phyloP scores from a whole-genome alignment of 2,113 vertebrate species.

The Prionailurus viverrinus region DNA sequence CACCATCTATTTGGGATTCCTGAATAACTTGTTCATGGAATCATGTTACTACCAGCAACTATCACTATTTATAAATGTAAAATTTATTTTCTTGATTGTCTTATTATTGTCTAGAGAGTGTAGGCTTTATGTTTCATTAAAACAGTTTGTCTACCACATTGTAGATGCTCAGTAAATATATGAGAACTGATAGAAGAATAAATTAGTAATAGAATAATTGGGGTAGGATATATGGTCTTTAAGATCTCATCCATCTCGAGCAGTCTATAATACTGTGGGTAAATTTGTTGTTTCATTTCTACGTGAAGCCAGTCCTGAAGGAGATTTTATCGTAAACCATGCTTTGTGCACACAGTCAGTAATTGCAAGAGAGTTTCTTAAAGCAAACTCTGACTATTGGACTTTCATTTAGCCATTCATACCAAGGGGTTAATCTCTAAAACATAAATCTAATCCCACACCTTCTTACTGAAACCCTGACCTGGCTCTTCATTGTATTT shows the following conservation, averaged over 20 bases:
- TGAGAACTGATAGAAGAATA: slow-evolving; percentile 47
- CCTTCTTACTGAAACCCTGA: background rate
- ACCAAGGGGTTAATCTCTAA: background rate
- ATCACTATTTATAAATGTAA: background rate
- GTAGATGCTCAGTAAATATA: slow-evolving; percentile 3
- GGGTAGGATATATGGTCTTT: background rate
- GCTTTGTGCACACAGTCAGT: background rate
- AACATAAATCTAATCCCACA: background rate
- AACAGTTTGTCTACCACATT: background rate
- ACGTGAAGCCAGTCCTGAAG: background rate
- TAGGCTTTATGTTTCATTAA: background rate
- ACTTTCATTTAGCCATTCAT: background rate
- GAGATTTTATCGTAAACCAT: background rate
- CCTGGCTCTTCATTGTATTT: background rate
- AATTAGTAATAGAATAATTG: slow-evolving; percentile 32
- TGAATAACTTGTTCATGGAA: background rate
- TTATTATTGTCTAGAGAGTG: background rate
- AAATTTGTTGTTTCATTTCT: background rate
- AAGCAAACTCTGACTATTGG: background rate
- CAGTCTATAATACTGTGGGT: background rate
- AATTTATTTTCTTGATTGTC: slow-evolving; percentile 33
- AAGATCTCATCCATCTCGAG: background rate
- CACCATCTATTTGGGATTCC: background rate
- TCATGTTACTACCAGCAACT: background rate
- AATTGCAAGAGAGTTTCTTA: background rate